Evolutionary conservation across 2,113 vertebrate genomes (phyloP), one percentile per base, ranked within the genome.

Genomic region (Paradoxurus hermaphroditus): DNA sequence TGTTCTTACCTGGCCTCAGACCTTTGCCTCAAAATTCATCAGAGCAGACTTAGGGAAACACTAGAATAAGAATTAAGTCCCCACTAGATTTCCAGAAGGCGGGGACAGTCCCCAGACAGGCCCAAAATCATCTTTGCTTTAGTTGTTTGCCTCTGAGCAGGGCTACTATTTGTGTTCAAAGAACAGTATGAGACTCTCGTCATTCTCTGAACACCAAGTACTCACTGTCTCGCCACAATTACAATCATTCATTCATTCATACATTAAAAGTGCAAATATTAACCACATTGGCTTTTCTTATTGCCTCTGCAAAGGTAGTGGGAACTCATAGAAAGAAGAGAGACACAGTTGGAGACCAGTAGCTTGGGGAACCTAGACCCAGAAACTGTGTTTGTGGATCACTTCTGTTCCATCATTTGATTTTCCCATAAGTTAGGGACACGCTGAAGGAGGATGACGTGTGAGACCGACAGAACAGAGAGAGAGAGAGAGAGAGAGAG

Each of bases 51-150:
- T 75, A 34, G 34, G 14, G 10, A 44, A 91, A 27, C 65, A 84
- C 13, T 10, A 46, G 51, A 63, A 51, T 72, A 59, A 83, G 77
- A 73, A 49, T 1, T 16, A 27, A 27, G 7, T 41, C 21, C 34
- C n/a, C 1, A 7, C 4, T 14, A 21, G 67, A 9, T 62, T 82
- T 82, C 65, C 62, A 44, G 7, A 49, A 65, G 18, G 5, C 0
- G 0, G 62, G 4, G 65, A 56, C 41, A 63, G 31, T 68, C n/a
- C n/a, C 25, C 19, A 14, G 51, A 77, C 18, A 36, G 31, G 15
- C 34, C 29, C 16, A 29, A 1, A 56, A 0, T 7, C 1, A 0
- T 3, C 49, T 91, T 84, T 18, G 11, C 72, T 72, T 34, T 4
- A 15, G 1, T 5, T 16, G 46, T 34, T 23, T 70, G 46, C 36